Conservation (phyloP, 2,797 vertebrate species). For the Oceanodroma leucorhoa region DNA sequence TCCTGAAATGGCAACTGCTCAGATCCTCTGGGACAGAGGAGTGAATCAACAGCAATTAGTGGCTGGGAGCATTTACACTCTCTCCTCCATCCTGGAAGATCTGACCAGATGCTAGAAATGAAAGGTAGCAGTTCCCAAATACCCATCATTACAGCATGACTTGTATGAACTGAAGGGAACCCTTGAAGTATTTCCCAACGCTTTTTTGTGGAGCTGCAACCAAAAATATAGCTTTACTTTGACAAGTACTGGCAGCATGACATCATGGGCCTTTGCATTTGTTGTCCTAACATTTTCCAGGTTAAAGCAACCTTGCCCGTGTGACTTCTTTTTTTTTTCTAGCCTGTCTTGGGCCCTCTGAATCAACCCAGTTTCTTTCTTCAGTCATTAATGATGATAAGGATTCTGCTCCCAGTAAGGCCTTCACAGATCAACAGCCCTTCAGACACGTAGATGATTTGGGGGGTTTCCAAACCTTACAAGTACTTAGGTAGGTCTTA, state of each 20-base stretch:
- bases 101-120: not conserved
- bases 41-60: conserved; percentile 29
- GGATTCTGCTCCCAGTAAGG: not conserved
- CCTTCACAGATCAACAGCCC: not conserved
- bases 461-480: not conserved
- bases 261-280: not conserved
- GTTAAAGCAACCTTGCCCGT: not conserved
- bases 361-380: not conserved
- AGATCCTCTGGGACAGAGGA: not conserved
- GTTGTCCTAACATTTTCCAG: not conserved
- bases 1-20: not conserved
- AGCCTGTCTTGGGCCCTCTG: not conserved
- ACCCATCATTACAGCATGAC: not conserved
- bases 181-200: not conserved
- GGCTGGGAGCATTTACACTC: not conserved
- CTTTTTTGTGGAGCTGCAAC: not conserved
- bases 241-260: not conserved
- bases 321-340: not conserved
- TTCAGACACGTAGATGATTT: not conserved
- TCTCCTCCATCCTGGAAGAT: not conserved
- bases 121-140: not conserved
- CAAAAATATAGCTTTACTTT: not conserved
- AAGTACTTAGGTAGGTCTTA: not conserved
- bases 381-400: not conserved
- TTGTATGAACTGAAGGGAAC: not conserved